phyloP scores from a whole-genome alignment of 2,797 vertebrate species.

The Anguilla megastoma region DNA sequence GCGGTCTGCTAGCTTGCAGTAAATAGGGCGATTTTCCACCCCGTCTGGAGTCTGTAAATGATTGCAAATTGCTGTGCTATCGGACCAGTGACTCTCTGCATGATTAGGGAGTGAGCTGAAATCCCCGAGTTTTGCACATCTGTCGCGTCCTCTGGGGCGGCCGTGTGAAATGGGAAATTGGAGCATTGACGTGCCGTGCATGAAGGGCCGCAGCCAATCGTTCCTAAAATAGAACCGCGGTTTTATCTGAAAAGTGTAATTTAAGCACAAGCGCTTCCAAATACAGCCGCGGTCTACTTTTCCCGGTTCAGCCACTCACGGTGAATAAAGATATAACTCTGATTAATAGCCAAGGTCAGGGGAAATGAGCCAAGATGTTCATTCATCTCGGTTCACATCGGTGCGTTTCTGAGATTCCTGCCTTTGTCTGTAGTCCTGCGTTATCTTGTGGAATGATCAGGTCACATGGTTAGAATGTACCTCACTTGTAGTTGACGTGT shows the following conservation, averaged over 20 bases:
- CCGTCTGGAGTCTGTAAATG: not conserved
- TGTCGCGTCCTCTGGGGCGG: not conserved
- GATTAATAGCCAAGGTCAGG: not conserved
- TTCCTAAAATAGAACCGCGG: not conserved
- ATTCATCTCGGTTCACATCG: not conserved
- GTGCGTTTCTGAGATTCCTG: not conserved
- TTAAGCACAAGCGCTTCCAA: not conserved
- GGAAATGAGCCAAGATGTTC: not conserved
- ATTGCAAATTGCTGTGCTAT: not conserved
- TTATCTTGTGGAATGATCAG: not conserved
- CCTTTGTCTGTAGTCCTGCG: not conserved
- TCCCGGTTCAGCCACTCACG: not conserved
- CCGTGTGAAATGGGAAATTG: not conserved
- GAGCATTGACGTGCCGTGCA: not conserved
- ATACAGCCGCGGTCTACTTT: not conserved
- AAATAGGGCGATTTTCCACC: not conserved
- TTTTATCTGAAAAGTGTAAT: not conserved
- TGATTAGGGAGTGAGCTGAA: not conserved
- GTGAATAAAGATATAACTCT: too few relatives aligned
- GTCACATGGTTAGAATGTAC: not conserved
- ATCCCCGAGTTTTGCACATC: not conserved
- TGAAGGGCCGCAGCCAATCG: not conserved
- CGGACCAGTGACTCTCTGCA: not conserved
- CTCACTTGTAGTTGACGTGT: not conserved
- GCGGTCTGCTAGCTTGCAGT: not conserved